A percentile compares a stretch with the other conserved stretches of the same genome.
These are phyloP conservation scores for Phasia obesa DNA, from an alignment of 2,888 invertebrate genomes.

Conservation along the genomic window DNA sequence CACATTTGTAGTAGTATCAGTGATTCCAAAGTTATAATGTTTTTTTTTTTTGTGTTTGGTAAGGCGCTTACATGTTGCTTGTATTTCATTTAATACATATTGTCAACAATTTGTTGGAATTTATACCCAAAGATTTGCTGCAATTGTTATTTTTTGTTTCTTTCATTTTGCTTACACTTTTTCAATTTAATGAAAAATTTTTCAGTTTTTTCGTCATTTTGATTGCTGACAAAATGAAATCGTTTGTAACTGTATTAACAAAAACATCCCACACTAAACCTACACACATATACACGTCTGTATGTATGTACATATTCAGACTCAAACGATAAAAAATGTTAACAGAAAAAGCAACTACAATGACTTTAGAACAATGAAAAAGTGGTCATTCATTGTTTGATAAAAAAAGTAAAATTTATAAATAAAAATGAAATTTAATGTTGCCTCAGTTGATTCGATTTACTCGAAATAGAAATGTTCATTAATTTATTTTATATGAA, in stretches of 20 bases:
- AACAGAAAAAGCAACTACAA: constrained; percentile 29
- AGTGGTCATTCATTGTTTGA: constrained; percentile 65
- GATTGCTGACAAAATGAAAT: constrained; percentile 70
- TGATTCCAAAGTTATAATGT: constrained; percentile 63
- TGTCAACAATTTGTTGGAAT: constrained; percentile 78
- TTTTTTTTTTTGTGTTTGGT: constrained; percentile 34
- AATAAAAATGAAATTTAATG: constrained; percentile 61
- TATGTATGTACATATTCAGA: constrained; percentile 11
- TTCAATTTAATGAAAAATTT: constrained; percentile 68
- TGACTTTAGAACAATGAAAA: constrained; percentile 63
- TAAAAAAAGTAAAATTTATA: constrained; percentile 20
- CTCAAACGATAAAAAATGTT: constrained; percentile 46
- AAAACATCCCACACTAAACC: constrained; percentile 21
- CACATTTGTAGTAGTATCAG: constrained; percentile 52
- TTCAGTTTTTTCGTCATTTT: constrained; percentile 63
- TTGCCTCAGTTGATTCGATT: constrained; percentile 45
- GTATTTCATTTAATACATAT: constrained; percentile 75
- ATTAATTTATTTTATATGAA: constrained; percentile 4
- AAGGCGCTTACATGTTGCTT: constrained; percentile 71
- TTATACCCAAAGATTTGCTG: constrained; percentile 62
- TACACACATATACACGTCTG: background rate
- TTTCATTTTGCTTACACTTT: constrained; percentile 50
- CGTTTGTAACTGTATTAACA: constrained; percentile 67
- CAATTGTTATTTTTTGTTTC: constrained; percentile 47
- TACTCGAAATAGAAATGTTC: constrained; percentile 33